A percentile compares a stretch with the other conserved stretches of the same genome.
Conservation (phyloP, 2,888 invertebrate species). For the Laspeyria flexula region DNA sequence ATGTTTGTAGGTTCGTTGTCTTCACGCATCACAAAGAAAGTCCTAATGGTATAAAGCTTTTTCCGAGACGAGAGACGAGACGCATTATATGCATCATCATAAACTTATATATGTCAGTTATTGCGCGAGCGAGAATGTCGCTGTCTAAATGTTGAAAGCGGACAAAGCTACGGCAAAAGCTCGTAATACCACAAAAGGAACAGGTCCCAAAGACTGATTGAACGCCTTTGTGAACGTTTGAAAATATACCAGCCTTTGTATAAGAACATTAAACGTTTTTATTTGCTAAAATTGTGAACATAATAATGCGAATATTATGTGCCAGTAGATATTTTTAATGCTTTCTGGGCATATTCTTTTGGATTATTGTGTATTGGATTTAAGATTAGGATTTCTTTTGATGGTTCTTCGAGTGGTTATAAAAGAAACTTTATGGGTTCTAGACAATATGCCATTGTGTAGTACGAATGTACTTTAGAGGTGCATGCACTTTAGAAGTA, state of each 20-base stretch:
- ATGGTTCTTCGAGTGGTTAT: not conserved
- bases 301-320: not conserved
- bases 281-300: constrained; percentile 12
- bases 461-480: no score
- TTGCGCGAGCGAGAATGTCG: constrained; percentile 23
- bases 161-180: constrained; percentile 34
- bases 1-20: no score
- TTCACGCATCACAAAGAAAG: not conserved
- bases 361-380: not conserved
- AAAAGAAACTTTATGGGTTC: no score
- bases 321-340: not conserved
- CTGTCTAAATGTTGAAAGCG: constrained; percentile 20
- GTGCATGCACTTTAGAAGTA: no score
- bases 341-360: not conserved
- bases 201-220: constrained; percentile 31
- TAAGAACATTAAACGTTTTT: constrained; percentile 19
- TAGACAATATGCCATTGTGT: no score
- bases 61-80: not conserved
- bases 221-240: constrained; percentile 29
- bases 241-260: constrained; percentile 22
- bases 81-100: constrained; percentile 8
- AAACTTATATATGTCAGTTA: constrained; percentile 13
- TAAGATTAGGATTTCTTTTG: not conserved
- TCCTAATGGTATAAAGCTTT: not conserved
- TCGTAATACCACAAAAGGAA: constrained; percentile 32